Base-by-base conservation (phyloP, 2,797 vertebrate species). In the Mus caroli region DNA sequence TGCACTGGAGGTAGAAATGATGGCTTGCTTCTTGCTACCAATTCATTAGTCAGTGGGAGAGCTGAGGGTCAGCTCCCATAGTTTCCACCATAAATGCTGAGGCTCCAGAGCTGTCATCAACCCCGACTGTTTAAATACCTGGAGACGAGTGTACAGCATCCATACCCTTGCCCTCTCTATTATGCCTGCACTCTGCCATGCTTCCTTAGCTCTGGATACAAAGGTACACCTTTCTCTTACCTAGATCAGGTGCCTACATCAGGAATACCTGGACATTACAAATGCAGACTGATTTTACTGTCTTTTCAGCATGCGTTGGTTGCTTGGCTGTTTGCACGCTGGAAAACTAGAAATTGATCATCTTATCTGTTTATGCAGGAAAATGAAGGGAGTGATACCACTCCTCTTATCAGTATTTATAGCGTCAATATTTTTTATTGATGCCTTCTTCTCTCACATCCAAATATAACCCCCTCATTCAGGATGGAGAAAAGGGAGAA, bases 241-340 rank as follows among this genome's bases (percentile, higher is more conserved):
- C 13, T 11, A 50, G 50, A 50, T 10, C 10, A 12, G 50, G 50
- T 64, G 2, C 83, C n/a, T 73, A 54, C 43, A 22, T 34, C 46
- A 67, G 64, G 83, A 84, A 95, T 94, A 92, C 76, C 84, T 95
- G 67, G 69, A 80, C 91, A 31, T 88, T 92, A 78, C 13, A 5
- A 93, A 92, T 28, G n/a, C 7, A 50, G 4, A 1, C 69, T 77
- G 19, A 24, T 58, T 64, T 62, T 83, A 28, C 12, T 79, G 54
- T 56, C 46, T 56, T 73, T 43, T 73, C 60, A 69, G 1, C 62
- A 4, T 43, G 37, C 20, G 92, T 83, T 77, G 34, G 60, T 56
- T 73, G 8, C 54, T 90, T 93, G 50, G 54, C 13, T 83, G 11
- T 92, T 80, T 71, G 43, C 87, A 34, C 43, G 50, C 87, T 22